Percentiles rank a stretch among this genome's conserved stretches.
These are phyloP conservation scores for Phaethornis superciliosus DNA, from an alignment of 2,113 vertebrate species.

Conservation along the genomic window DNA sequence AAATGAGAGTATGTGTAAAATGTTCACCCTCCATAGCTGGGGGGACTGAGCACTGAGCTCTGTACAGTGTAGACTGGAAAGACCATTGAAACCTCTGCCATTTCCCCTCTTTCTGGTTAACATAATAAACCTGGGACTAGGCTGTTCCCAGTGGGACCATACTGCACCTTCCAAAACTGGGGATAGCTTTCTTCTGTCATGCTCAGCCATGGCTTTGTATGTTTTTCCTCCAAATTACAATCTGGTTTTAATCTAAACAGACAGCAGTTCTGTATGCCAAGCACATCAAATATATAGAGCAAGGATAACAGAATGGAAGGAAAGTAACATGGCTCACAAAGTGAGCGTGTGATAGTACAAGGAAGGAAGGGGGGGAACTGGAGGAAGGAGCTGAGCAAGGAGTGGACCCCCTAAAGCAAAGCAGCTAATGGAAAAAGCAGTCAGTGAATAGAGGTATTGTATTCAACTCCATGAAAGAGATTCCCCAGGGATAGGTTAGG, in stretches of 20 bases:
- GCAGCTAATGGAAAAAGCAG: not conserved
- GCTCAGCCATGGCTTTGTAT: not conserved
- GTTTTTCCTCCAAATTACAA: constrained; percentile 38
- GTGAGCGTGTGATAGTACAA: not conserved
- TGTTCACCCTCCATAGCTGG: not conserved
- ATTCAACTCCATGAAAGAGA: not conserved
- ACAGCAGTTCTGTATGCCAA: not conserved
- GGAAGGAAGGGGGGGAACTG: not conserved
- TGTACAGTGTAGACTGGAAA: not conserved
- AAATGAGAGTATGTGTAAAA: not conserved
- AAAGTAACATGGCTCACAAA: not conserved
- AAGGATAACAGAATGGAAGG: not conserved
- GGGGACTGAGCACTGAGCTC: not conserved
- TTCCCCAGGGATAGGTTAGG: constrained; percentile 39
- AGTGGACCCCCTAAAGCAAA: not conserved
- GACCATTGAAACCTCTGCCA: not conserved
- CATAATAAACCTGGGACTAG: not conserved
- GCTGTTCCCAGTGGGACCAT: constrained; percentile 21
- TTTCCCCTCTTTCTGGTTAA: constrained; percentile 23
- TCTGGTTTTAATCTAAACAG: constrained; percentile 61
- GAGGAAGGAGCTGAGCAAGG: not conserved
- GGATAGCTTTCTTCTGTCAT: not conserved
- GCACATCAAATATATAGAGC: not conserved
- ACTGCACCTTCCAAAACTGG: constrained; percentile 12
- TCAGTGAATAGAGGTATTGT: constrained; percentile 67